Evolutionary conservation across 2,888 invertebrate genomes (phyloP), one percentile per base, ranked within the genome.

Genomic region (Cerastis leucographa): DNA sequence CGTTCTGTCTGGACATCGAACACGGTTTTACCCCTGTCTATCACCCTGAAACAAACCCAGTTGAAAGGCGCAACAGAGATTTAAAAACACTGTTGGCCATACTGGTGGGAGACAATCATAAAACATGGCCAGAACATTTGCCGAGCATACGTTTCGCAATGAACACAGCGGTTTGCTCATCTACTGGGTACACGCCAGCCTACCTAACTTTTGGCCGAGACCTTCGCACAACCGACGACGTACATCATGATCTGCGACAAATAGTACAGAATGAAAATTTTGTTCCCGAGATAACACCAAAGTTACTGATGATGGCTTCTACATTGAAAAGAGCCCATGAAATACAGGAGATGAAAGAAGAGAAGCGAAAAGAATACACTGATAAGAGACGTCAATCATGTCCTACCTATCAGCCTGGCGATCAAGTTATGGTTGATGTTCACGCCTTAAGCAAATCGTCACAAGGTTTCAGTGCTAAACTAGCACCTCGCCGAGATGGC

Each of bases 331-430:
- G 56, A 56, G 80, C 78, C 73, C 22, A 72, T 80, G 78, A 84
- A 87, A 35, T 80, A 35, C 78, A 76, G 25, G 84, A 84, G 46
- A 74, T 68, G 78, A 76, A 80, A 46, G 79, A 86, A 64, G 83
- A 83, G 11, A 71, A 65, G 22, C 70, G 81, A 6, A 87, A 87
- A n/a, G 64, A 64, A 64, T 64, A 64, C 42, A n/a, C 42, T 42
- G 64, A 64, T 64, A 64, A 64, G 40, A 64, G 64, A 19, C 65
- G 67, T 14, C 67, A 67, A 35, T 2, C 49, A 22, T 49, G 67
- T 67, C 67, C 67, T 49, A 67, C 49, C 0, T 66, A 49, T 22
- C 66, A 49, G 46, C n/a, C 69, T 25, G 56, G 69, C 25, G 42
- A 69, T 12, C 56, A 69, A 56, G 42, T 67, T 12, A 67, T 67